Evolutionary conservation across 2,113 vertebrate species (phyloP), one percentile per base, ranked within the genome.

Genomic region (Cephalopholis sonnerati): DNA sequence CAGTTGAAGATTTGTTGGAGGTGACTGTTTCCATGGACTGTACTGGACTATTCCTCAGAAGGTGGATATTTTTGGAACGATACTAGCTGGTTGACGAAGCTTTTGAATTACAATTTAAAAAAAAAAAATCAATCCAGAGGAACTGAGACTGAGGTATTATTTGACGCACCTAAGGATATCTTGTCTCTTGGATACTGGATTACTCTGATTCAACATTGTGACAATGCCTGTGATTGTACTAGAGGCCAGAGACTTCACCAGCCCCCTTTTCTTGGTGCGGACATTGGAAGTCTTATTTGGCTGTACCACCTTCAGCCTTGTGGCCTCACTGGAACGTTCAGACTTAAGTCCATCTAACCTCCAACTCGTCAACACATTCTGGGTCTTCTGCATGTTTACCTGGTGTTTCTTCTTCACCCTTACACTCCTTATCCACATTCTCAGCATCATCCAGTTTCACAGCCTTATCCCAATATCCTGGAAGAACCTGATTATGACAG

Each of bases 401-500:
- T 96, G 96, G 96, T 95, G 95, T 84, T 90, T 94, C 82, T 96
- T 95, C 88, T 96, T 96, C 85, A 75, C 59, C 63, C 61, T 95
- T 0, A 94, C 94, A 6, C 87, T 95, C 73, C 82, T 96, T 18
- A 91, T 96, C 81, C 89, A 95, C 71, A 65, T 93, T 32, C 83
- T 96, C 72, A 93, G 91, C 84, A 74, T 93, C 85, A 89, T 95
- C 67, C 95, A 96, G 86, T 94, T 96, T 41, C 94, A 96, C 91
- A 96, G 87, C 87, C 92, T 96, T 62, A 72, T 96, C 61, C 94
- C 94, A 4, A 16, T 95, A 25, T 96, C 96, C 76, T 96, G 96
- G 96, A 96, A 95, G 89, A 96, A 96, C 91, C 85, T 96, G 64
- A 95, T 90, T 0, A 62, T 93, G 79, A 94, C 93, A 0, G 91